phyloP scores from a whole-genome alignment of 2,797 vertebrate genomes.

The Pseudochirops corinnae region DNA sequence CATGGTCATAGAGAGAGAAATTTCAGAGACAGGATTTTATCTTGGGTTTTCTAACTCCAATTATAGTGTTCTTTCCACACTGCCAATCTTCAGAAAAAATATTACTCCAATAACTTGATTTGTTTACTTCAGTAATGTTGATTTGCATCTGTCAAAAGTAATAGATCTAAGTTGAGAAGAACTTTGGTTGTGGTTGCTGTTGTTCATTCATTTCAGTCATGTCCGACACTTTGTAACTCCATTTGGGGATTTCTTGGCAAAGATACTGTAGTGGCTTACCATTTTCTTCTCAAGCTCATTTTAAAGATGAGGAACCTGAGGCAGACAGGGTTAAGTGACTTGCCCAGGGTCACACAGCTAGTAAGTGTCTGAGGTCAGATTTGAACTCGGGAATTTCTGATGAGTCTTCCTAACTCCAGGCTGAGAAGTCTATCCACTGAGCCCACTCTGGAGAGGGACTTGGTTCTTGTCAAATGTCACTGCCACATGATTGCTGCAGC shows the following conservation, averaged over 20 bases:
- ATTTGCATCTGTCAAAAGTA: neutral
- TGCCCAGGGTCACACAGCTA: neutral
- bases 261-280: neutral
- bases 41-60: neutral
- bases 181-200: neutral
- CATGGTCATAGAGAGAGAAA: neutral
- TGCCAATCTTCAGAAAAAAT: neutral
- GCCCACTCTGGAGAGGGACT: neutral
- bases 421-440: neutral
- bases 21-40: neutral
- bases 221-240: neutral
- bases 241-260: neutral
- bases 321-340: neutral
- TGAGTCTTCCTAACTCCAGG: neutral
- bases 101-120: conserved; percentile 4
- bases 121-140: conserved; percentile 1
- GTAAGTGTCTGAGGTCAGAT: neutral
- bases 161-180: neutral
- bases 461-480: neutral
- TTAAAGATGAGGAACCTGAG: neutral
- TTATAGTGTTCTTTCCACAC: neutral
- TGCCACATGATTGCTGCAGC: neutral
- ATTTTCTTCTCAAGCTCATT: neutral
- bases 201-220: too few species aligned
- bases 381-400: neutral